Evolutionary conservation across 2,113 vertebrate genomes (phyloP).

Genomic region (Anseranas semipalmata): DNA sequence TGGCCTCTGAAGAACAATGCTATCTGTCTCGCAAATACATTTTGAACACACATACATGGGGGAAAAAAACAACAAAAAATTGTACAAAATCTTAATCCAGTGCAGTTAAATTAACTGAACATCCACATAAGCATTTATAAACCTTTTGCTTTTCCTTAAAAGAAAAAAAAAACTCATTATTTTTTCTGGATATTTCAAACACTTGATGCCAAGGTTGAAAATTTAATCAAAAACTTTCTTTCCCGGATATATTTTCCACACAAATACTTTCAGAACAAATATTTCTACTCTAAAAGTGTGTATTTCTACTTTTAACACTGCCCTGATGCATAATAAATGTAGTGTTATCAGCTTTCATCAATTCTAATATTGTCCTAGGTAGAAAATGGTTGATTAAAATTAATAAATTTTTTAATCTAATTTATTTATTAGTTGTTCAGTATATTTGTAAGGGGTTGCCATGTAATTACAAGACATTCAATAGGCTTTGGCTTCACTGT

Average conservation of each 20-base stretch:
- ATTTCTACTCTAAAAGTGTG: neutral
- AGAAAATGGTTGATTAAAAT: neutral
- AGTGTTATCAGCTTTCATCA: neutral
- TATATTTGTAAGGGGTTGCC: neutral
- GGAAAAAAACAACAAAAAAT: neutral
- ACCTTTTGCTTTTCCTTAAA: neutral
- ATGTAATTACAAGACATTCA: neutral
- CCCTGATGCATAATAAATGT: neutral
- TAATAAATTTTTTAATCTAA: neutral
- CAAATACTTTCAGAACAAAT: neutral
- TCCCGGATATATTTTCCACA: neutral
- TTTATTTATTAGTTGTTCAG: neutral
- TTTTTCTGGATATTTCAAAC: neutral
- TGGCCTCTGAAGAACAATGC: slow-evolving; percentile 3
- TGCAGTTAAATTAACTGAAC: neutral
- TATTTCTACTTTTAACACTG: neutral
- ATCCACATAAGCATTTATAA: neutral
- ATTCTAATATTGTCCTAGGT: neutral
- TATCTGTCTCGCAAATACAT: neutral
- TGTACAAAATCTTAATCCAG: neutral
- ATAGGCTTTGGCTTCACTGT: neutral
- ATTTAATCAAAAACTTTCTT: neutral
- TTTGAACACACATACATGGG: neutral
- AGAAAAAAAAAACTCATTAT: neutral
- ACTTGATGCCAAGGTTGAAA: neutral